These are phyloP conservation scores for Dascillus cervinus DNA, from an alignment of 2,888 invertebrate genomes.

Conservation along the genomic window DNA sequence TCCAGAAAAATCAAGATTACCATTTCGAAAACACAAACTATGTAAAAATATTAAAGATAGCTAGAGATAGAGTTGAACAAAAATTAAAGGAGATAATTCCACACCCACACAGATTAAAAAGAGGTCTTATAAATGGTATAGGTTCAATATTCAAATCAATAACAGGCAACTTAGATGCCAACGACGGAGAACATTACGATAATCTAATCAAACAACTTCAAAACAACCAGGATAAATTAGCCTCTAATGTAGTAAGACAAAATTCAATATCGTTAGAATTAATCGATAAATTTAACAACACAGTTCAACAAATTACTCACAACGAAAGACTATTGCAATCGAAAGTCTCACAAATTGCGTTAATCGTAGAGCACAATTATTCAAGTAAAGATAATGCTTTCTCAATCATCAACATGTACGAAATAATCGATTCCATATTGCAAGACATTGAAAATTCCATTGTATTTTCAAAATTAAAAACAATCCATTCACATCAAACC, in stretches of 20 bases:
- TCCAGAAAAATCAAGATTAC: constrained; percentile 6
- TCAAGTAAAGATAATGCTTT: constrained; percentile 4
- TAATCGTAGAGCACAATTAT: neutral
- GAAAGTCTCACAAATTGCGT: constrained; percentile 2
- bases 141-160: constrained; percentile 13
- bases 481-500: constrained; percentile 8
- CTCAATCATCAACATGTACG: constrained; percentile 7
- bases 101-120: constrained; percentile 6
- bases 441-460: constrained; percentile 12
- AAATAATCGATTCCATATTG: constrained; percentile 7
- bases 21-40: constrained; percentile 1
- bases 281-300: constrained; percentile 11
- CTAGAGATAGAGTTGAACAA: constrained; percentile 4
- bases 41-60: constrained; percentile 6
- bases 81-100: constrained; percentile 9
- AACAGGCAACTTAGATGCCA: constrained; percentile 12
- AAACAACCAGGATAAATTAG: constrained; percentile 9
- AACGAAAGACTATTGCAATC: constrained; percentile 8
- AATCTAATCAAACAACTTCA: constrained; percentile 10
- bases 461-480: constrained; percentile 3
- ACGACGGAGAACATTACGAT: constrained; percentile 12
- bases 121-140: constrained; percentile 13
- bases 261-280: constrained; percentile 5
- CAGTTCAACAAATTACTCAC: constrained; percentile 9
- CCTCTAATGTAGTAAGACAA: constrained; percentile 4